These are phyloP conservation scores for Phyllostomus discolor DNA, from an alignment of 2,113 vertebrate genomes.

Conservation along the genomic window DNA sequence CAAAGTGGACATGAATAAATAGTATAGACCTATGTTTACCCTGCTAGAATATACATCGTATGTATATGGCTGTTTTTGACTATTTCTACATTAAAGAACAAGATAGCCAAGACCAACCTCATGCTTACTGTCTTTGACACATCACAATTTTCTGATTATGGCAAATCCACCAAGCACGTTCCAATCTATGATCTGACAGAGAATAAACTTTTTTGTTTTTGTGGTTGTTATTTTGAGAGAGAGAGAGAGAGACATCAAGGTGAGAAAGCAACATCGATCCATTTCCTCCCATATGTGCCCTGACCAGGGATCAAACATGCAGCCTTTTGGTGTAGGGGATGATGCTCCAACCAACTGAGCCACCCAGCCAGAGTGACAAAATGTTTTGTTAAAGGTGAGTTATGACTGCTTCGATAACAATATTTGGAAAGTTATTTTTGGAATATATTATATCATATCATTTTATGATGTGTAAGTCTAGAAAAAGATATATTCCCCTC, in stretches of 20 bases:
- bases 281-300: no score
- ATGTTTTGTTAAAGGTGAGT: neutral
- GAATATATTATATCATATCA: neutral
- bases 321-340: no score
- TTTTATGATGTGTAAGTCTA: conserved; percentile 11
- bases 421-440: conserved; percentile 40
- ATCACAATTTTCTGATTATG: neutral
- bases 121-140: neutral
- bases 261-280: no score
- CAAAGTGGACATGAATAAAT: neutral
- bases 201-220: neutral
- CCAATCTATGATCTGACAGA: neutral
- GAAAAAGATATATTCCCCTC: neutral
- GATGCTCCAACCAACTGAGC: no score
- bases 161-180: neutral
- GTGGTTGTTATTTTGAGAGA: no score
- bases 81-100: neutral
- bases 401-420: conserved; percentile 7
- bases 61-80: neutral
- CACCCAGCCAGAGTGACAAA: neutral
- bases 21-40: neutral
- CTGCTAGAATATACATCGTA: neutral
- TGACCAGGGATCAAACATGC: no score
- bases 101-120: neutral
- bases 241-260: no score